Percentiles rank a stretch among this genome's conserved stretches.
phyloP scores from a whole-genome alignment of 2,797 vertebrate genomes.

The Artibeus jamaicensis region DNA sequence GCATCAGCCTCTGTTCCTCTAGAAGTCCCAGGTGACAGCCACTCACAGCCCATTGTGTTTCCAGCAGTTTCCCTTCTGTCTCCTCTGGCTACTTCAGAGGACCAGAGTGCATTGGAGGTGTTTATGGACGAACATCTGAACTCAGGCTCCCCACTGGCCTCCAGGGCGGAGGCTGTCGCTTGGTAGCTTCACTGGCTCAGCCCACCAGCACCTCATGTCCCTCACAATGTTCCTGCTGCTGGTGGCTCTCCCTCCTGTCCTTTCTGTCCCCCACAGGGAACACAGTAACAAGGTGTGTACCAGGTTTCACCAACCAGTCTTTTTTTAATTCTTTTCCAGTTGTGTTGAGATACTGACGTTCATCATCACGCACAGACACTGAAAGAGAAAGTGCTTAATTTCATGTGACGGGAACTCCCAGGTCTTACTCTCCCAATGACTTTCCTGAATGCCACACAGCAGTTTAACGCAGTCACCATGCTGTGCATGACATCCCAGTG shows the following conservation, averaged over 20 bases:
- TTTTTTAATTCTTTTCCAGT: not conserved
- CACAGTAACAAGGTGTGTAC: accelerated
- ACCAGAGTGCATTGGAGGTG: no score
- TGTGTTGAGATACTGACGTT: not conserved
- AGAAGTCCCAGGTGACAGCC: not conserved
- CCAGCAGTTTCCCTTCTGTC: not conserved
- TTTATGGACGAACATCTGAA: not conserved
- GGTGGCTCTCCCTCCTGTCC: not conserved
- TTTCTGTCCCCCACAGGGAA: no score
- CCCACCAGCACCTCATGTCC: not conserved
- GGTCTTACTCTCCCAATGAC: not conserved
- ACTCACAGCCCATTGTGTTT: not conserved
- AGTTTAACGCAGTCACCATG: not conserved
- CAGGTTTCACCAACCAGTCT: not conserved
- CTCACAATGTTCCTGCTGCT: no score
- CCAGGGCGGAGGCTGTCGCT: no score
- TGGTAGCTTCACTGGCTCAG: not conserved
- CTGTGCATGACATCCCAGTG: not conserved
- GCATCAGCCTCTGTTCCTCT: not conserved
- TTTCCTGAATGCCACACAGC: not conserved
- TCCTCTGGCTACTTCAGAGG: not conserved
- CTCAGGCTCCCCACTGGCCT: no score
- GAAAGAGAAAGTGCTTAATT: not conserved
- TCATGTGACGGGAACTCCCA: not conserved
- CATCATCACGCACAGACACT: not conserved